Base-by-base conservation (phyloP, 2,797 vertebrate genomes). In the Sebastiscus albofasciatus region DNA sequence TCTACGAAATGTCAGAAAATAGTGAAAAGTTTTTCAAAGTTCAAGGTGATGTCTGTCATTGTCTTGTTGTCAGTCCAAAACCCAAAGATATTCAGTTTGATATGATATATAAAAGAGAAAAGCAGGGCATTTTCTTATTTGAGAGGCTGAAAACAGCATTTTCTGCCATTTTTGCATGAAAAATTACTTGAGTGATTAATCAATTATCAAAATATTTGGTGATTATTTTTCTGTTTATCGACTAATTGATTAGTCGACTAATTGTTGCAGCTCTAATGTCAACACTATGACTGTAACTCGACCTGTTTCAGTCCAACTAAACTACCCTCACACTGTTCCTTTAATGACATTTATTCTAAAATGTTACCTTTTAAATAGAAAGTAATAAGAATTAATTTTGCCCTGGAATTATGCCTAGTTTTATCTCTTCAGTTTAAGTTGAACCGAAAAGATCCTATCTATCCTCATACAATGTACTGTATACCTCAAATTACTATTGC, bases 401-500 rank as follows among this genome's bases (percentile, higher is more conserved):
- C 36, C 12, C 8, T 46, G 2, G 1, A 22, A 27, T 13, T 46
- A 22, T 26, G 6, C 8, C 70, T 9, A 0, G 1, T 33, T 49
- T n/a, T 52, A n/a, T 6, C n/a, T 20, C 24, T 69, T 54, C 4
- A 18, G 59, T 4, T 55, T 20, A 16, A 65, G 31, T 29, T 61
- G 58, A 77, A 52, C 36, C 3, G 12, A 67, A 70, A n/a, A 22
- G 36, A 60, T 22, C 46, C 3, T 16, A 1, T 16, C 18, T 49
- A 49, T 49, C 46, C 10, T 46, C 14, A 26, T 18, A 31, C 67
- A 75, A 27, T 10, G 14, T 3, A 26, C 31, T 20, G 33, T 55
- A 6, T 75, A 77, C 76, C 59, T 88, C 71, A 34, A 26, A 33
- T 27, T 7, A 60, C 22, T 14, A 6, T 65, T 24, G 54, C 61